These are phyloP conservation scores for Oreochromis mossambicus DNA, from an alignment of 2,797 vertebrate species.

Conservation along the genomic window DNA sequence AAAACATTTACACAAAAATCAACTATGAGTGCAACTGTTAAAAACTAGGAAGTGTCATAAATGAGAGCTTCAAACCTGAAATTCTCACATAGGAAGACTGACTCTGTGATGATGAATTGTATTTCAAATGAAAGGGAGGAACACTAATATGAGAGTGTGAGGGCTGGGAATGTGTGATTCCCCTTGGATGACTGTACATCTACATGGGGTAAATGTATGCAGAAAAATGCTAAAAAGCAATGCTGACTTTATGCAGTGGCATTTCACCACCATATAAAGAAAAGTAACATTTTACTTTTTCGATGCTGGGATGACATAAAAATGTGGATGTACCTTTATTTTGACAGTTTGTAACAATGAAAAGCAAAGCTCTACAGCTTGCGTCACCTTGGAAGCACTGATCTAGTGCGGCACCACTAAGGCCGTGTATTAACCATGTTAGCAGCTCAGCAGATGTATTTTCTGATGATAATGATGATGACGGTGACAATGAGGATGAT, in stretches of 20 bases:
- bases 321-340: background rate
- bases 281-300: background rate
- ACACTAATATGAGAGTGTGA: background rate
- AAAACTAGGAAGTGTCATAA: background rate
- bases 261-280: constrained; percentile 2
- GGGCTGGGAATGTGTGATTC: background rate
- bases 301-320: background rate
- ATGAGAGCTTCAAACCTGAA: background rate
- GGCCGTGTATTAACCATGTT: constrained; percentile 64
- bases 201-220: background rate
- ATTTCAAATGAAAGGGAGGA: background rate
- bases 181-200: background rate
- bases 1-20: background rate
- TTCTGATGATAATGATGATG: constrained; percentile 41
- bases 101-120: background rate
- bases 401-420: constrained; percentile 44
- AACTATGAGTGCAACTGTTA: constrained; percentile 5
- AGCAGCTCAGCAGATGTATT: constrained; percentile 62
- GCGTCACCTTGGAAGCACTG: constrained; percentile 20
- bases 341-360: background rate
- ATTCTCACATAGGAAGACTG: background rate
- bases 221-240: background rate
- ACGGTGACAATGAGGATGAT: constrained; percentile 24
- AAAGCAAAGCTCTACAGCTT: background rate
- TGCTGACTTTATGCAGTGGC: constrained; percentile 14